Percentiles rank a stretch among this genome's conserved stretches.
phyloP scores from a whole-genome alignment of 2,113 vertebrate species.

The Oxygymnocypris stewartii region DNA sequence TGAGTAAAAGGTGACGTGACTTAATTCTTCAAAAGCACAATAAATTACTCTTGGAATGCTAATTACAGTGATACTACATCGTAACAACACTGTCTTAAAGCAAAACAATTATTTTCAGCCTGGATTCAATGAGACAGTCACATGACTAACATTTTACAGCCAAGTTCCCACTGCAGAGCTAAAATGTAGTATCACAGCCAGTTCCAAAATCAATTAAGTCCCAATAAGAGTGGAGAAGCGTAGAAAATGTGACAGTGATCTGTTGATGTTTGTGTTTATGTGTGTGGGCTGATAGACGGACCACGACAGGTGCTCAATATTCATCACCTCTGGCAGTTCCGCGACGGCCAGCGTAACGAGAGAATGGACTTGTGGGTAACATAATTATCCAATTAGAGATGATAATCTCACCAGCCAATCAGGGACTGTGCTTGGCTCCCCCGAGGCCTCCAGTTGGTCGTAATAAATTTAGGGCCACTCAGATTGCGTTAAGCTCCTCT shows the following conservation, averaged over 20 bases:
- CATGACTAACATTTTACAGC: background rate
- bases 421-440: slow-evolving; percentile 29
- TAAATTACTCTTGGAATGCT: background rate
- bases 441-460: slow-evolving; percentile 26
- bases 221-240: slow-evolving; percentile 18
- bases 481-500: slow-evolving; percentile 54
- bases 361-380: slow-evolving; percentile 55
- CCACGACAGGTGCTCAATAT: slow-evolving; percentile 49
- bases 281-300: slow-evolving; percentile 12
- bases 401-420: slow-evolving; percentile 53
- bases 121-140: background rate
- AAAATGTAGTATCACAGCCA: slow-evolving; percentile 11
- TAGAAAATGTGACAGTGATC: slow-evolving; percentile 33
- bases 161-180: slow-evolving; percentile 9
- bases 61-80: background rate
- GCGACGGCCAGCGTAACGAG: slow-evolving; percentile 44
- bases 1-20: background rate
- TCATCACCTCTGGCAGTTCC: slow-evolving; percentile 46
- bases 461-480: slow-evolving; percentile 53
- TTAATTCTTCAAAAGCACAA: background rate
- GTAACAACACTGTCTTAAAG: background rate
- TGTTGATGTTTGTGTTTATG: slow-evolving; percentile 22
- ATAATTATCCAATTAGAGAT: slow-evolving; percentile 59
- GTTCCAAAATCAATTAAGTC: slow-evolving; percentile 46
- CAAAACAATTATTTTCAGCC: background rate